Conservation (phyloP, 2,888 invertebrate species). For the Polyploca ridens region DNA sequence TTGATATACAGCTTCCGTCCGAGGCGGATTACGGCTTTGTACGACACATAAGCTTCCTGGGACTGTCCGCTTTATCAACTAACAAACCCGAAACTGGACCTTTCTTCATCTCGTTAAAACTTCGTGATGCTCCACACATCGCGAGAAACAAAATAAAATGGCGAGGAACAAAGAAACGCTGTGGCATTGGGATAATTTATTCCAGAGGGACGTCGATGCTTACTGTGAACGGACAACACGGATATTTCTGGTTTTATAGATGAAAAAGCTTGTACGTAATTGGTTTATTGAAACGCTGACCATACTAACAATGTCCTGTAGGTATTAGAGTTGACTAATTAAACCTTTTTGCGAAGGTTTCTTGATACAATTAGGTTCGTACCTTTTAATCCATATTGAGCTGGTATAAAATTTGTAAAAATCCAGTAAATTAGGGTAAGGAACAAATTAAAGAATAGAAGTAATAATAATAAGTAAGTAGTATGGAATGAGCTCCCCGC, state of each 20-base stretch:
- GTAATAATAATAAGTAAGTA: too few species aligned
- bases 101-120: slow-evolving; percentile 55
- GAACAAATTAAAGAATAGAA: too few species aligned
- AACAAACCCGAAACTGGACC: slow-evolving; percentile 24
- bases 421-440: too few species aligned
- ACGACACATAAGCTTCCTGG: slow-evolving; percentile 43
- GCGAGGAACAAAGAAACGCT: slow-evolving; percentile 56
- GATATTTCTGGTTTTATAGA: slow-evolving; percentile 16
- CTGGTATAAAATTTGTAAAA: too few species aligned
- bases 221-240: slow-evolving; percentile 35
- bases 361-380: not conserved
- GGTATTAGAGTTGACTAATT: not conserved
- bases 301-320: not conserved
- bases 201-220: slow-evolving; percentile 41
- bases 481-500: too few species aligned
- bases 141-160: slow-evolving; percentile 40
- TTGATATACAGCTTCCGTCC: slow-evolving; percentile 44
- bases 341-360: not conserved
- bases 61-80: slow-evolving; percentile 13
- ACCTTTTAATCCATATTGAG: not conserved
- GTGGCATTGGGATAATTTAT: slow-evolving; percentile 61
- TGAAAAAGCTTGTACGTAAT: slow-evolving; percentile 12
- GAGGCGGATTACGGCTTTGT: slow-evolving; percentile 18
- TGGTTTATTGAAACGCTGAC: slow-evolving; percentile 8
- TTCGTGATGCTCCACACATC: slow-evolving; percentile 47